Evolutionary conservation across 2,113 vertebrate genomes (phyloP), one percentile per base, ranked within the genome.

Genomic region (Eubucco bourcierii): DNA sequence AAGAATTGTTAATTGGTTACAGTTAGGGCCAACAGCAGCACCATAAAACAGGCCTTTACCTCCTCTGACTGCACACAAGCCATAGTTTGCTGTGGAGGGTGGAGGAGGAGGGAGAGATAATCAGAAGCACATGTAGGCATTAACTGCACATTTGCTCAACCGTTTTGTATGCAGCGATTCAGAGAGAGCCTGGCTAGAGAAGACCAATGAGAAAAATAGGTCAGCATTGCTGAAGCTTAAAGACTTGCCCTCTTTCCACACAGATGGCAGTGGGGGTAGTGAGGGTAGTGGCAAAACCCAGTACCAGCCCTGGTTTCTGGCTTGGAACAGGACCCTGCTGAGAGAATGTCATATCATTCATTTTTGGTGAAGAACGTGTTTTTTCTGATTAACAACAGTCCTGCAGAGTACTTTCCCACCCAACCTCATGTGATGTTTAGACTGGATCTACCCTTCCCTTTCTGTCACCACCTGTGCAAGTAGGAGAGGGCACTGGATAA

Each of bases 51-150:
- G 46, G 41, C n/a, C 47, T 82, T 56, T 47, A 60, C 75, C 85
- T 94, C 87, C 75, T 55, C 72, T 61, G 56, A 24, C 56, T 77
- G 47, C 75, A 71, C 47, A 83, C 71, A 83, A 92, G 68, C 14
- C 81, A 56, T 56, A 67, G 44, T 83, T 92, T 80, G n/a, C 61
- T 55, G 46, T 27, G 20, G 41, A 64, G 47, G 34, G 41, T 79
- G 95, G 31, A 87, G 60, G 56, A 91, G 90, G 20, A 87, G 60
- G 68, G 96, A 71, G 55, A 93, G 34, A 61, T 94, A 96, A 96
- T 93, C 87, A 87, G 72, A 89, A 87, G 79, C 96, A 95, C 29
- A 83, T 94, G 89, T 50, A 61, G 56, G 18, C 24, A 53, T 94
- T 95, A 92, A 94, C 89, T 39, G 29, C 15, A 85, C 58, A 95